Evolutionary conservation across 1,140 invertebrate genomes (phyloP), one percentile per base, ranked within the genome.

Genomic region (honey bee (Apis mellifera)): DNA sequence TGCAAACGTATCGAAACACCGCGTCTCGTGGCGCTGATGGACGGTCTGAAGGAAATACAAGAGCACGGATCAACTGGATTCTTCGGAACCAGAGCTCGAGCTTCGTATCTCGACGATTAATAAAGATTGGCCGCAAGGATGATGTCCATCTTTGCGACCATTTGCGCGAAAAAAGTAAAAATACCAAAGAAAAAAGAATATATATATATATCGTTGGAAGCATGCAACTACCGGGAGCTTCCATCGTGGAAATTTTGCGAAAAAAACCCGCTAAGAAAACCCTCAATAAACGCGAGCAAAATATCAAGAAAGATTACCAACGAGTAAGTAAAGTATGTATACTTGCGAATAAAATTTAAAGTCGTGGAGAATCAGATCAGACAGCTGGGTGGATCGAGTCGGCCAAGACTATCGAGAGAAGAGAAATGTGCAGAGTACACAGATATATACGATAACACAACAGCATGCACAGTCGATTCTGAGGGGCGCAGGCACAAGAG

Each of bases 401-500:
- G 32, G 50, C 54, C 11, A 57, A n/a, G n/a, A 17, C 62, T 81
- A 75, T 77, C 21, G 64, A 52, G 54, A 70, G 64, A 69, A 76
- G 77, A 42, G 50, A 70, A 64, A 69, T 77, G 74, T 82, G 81
- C 81, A 69, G 32, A 72, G 52, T 32, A 82, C 79, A 82, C 72
- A 82, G 71, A 26, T 26, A 26, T n/a, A 68, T 62, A 79, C 59
- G 70, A n/a, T 81, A 52, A 52, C 72, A 76, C 54, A 75, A 68
- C 17, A 21, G 73, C 79, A 82, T 82, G 79, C 79, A 75, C 72
- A 23, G 64, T 74, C 13, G 52, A 52, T 21, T 55, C 23, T 54
- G 60, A 73, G 48, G 48, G 21, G 13, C 48, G 26, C 66, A 80
- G 55, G 54, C 66, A 84, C 0, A 64, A 76, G 66, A 78, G 55